Evolutionary conservation across 2,888 invertebrate genomes (phyloP).

Genomic region (Cryptocheilus praepositus): DNA sequence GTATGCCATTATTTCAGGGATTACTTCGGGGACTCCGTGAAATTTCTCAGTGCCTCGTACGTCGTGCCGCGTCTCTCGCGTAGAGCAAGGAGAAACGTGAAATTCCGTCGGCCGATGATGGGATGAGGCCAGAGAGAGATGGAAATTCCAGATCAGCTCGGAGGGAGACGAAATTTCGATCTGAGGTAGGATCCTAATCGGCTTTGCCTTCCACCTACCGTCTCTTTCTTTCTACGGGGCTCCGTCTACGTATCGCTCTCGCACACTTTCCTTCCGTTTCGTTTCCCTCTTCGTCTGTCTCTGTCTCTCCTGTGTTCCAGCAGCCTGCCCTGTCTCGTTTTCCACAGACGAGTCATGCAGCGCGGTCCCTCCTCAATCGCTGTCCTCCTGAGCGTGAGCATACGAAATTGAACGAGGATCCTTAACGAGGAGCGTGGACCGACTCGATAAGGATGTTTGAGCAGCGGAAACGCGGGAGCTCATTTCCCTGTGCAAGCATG

Average conservation of each 20-base stretch:
- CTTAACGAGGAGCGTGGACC: conserved; percentile 55
- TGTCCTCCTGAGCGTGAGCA: conserved; percentile 45
- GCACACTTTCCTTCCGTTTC: neutral
- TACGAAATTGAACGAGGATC: conserved; percentile 51
- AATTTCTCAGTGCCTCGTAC: conserved; percentile 48
- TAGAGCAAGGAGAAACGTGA: conserved; percentile 23
- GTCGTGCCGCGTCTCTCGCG: conserved; percentile 17
- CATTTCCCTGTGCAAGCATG: conserved; percentile 45
- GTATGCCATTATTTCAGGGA: conserved; percentile 56
- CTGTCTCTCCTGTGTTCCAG: neutral
- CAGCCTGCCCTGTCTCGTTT: neutral
- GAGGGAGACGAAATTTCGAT: conserved; percentile 48
- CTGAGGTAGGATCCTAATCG: conserved; percentile 50
- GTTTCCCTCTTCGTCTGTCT: conserved; percentile 4
- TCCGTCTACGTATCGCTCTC: neutral
- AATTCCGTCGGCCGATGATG: conserved; percentile 15
- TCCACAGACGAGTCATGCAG: conserved; percentile 7
- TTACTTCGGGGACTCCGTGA: conserved; percentile 35
- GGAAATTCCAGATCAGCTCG: conserved; percentile 36
- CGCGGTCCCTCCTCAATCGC: conserved; percentile 25
- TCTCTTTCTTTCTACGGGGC: neutral
- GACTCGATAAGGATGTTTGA: conserved; percentile 57
- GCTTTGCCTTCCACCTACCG: conserved; percentile 44
- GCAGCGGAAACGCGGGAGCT: conserved; percentile 17
- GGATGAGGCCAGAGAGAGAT: conserved; percentile 18